Evolutionary conservation across 2,113 vertebrate genomes (phyloP).

Genomic region (Morone saxatilis): DNA sequence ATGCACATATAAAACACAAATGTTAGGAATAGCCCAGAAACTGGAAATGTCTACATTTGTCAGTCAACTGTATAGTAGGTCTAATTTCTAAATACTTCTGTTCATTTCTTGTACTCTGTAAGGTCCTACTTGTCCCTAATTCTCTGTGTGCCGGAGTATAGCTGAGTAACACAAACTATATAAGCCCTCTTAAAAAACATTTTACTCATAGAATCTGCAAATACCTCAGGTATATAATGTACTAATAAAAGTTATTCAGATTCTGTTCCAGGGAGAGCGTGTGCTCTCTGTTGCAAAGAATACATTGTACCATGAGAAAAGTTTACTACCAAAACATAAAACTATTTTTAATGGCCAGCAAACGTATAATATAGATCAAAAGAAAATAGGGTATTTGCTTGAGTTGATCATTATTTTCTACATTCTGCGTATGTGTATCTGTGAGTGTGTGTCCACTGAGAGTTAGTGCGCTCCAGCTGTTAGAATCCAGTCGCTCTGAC

Average conservation of each 20-base stretch:
- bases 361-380: conserved; percentile 1
- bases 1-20: neutral
- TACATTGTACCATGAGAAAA: neutral
- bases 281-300: conserved; percentile 12
- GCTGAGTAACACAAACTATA: neutral
- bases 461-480: conserved; percentile 75
- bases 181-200: neutral
- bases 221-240: conserved; percentile 43
- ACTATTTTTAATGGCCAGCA: conserved; percentile 13
- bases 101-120: neutral
- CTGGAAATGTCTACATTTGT: neutral
- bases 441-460: conserved; percentile 49
- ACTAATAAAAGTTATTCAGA: conserved; percentile 23
- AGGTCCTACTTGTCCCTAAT: conserved; percentile 12
- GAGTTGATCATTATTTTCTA: conserved; percentile 34
- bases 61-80: neutral
- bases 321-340: conserved; percentile 6
- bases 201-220: conserved; percentile 2
- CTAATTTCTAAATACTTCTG: neutral
- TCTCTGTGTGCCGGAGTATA: neutral
- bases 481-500: conserved; percentile 63
- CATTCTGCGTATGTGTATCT: conserved; percentile 11
- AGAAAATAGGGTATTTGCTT: conserved; percentile 27
- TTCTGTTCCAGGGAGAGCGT: conserved; percentile 2
- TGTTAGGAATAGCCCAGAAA: neutral